Evolutionary conservation across 2,113 vertebrate species (phyloP).

Genomic region (Tetrao urogallus): DNA sequence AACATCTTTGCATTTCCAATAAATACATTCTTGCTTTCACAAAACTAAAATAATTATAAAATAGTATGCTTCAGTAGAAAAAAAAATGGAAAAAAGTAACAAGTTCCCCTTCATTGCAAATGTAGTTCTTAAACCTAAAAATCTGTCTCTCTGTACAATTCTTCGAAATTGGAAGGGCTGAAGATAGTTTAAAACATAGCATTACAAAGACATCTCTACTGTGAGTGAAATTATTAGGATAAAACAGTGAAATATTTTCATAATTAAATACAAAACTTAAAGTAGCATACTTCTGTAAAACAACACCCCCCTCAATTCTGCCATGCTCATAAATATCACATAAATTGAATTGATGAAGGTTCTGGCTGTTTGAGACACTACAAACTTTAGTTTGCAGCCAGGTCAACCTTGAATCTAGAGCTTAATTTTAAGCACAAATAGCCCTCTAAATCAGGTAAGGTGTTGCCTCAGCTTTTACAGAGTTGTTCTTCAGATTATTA

Average conservation of each 20-base stretch:
- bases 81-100: neutral
- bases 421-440: neutral
- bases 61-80: neutral
- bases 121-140: neutral
- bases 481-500: neutral
- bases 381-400: neutral
- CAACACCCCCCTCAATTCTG: neutral
- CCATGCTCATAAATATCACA: neutral
- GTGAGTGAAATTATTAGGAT: neutral
- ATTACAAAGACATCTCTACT: neutral
- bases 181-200: neutral
- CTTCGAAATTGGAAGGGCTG: neutral
- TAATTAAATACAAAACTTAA: neutral
- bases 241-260: neutral
- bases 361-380: neutral
- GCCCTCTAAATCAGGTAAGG: neutral
- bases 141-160: neutral
- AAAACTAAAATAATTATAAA: neutral
- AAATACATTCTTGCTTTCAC: neutral
- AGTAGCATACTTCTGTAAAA: neutral
- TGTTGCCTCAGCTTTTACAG: neutral
- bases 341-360: neutral
- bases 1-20: fast-evolving
- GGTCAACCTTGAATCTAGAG: neutral
- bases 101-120: neutral